phyloP scores from a whole-genome alignment of 2,888 invertebrate genomes.

The Listrodromus nycthemerus region DNA sequence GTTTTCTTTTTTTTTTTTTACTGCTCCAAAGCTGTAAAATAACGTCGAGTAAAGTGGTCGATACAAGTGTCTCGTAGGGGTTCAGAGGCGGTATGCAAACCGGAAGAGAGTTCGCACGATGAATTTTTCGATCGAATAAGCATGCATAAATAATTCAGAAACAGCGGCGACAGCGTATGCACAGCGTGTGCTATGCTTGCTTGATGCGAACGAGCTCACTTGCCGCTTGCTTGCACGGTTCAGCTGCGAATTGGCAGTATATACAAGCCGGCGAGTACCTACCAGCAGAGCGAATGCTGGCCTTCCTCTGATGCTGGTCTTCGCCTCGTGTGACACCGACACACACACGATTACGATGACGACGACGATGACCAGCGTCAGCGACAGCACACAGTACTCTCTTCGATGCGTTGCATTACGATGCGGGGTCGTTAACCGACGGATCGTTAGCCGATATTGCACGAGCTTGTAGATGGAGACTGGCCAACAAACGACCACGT shows the following conservation, averaged over 20 bases:
- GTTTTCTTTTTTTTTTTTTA: too few relatives aligned
- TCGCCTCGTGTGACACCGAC: slow-evolving; percentile 57
- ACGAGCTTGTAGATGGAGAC: slow-evolving; percentile 52
- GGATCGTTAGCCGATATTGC: slow-evolving; percentile 69
- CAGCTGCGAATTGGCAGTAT: slow-evolving; percentile 65
- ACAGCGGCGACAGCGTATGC: slow-evolving; percentile 23
- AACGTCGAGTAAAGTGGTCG: slow-evolving; percentile 19
- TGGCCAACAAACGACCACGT: slow-evolving; percentile 60
- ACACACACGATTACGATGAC: slow-evolving; percentile 33
- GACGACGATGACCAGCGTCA: slow-evolving; percentile 47
- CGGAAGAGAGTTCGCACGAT: slow-evolving; percentile 33
- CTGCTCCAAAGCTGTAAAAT: too few relatives aligned
- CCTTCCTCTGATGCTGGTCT: slow-evolving; percentile 39
- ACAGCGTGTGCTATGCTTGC: neutral
- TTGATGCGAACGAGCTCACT: slow-evolving; percentile 40
- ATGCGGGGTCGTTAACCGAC: slow-evolving; percentile 70
- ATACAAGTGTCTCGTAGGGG: neutral
- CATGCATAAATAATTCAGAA: slow-evolving; percentile 60
- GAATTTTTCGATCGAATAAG: slow-evolving; percentile 49
- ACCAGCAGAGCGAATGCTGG: slow-evolving; percentile 54
- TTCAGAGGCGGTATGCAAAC: neutral
- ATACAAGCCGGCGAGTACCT: slow-evolving; percentile 52
- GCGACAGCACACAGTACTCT: slow-evolving; percentile 26
- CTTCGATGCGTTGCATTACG: slow-evolving; percentile 57
- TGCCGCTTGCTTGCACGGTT: slow-evolving; percentile 56